Evolutionary conservation across 2,888 invertebrate species (phyloP).

Genomic region (Cerastis leucographa): DNA sequence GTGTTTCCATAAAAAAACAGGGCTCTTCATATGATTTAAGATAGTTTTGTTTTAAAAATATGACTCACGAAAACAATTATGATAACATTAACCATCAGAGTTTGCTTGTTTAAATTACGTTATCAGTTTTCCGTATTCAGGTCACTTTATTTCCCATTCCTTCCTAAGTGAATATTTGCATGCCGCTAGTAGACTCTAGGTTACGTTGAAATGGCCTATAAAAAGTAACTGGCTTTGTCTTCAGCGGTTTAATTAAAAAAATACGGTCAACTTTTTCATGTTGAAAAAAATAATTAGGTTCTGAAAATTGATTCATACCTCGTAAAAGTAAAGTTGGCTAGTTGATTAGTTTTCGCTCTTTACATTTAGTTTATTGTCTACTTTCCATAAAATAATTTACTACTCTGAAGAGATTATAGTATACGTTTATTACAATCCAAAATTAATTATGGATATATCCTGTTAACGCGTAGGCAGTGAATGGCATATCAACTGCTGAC

Average conservation of each 20-base stretch:
- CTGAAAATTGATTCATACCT: slow-evolving; percentile 54
- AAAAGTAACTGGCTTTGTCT: slow-evolving; percentile 81
- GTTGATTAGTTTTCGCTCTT: slow-evolving; percentile 40
- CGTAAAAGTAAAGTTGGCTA: slow-evolving; percentile 26
- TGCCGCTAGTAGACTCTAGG: slow-evolving; percentile 80
- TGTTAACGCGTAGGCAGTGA: slow-evolving; percentile 41
- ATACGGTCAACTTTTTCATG: slow-evolving; percentile 69
- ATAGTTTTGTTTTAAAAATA: slow-evolving; percentile 31
- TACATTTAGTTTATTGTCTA: slow-evolving; percentile 16
- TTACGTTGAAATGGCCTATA: slow-evolving; percentile 77
- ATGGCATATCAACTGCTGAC: slow-evolving; percentile 58
- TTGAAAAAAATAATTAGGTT: slow-evolving; percentile 58
- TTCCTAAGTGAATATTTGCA: slow-evolving; percentile 87
- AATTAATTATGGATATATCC: slow-evolving; percentile 52
- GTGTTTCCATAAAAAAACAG: background rate
- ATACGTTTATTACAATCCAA: slow-evolving; percentile 34
- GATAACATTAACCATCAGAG: slow-evolving; percentile 43
- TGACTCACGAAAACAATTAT: slow-evolving; percentile 33
- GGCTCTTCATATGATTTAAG: background rate
- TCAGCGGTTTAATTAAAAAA: slow-evolving; percentile 80
- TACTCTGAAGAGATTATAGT: slow-evolving; percentile 8
- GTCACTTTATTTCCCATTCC: slow-evolving; percentile 77
- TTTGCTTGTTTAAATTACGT: slow-evolving; percentile 57
- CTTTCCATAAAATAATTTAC: slow-evolving; percentile 35
- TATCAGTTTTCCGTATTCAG: slow-evolving; percentile 73